Evolutionary conservation across 2,888 invertebrate species (phyloP).

Genomic region (Tuberolachnus salignus): DNA sequence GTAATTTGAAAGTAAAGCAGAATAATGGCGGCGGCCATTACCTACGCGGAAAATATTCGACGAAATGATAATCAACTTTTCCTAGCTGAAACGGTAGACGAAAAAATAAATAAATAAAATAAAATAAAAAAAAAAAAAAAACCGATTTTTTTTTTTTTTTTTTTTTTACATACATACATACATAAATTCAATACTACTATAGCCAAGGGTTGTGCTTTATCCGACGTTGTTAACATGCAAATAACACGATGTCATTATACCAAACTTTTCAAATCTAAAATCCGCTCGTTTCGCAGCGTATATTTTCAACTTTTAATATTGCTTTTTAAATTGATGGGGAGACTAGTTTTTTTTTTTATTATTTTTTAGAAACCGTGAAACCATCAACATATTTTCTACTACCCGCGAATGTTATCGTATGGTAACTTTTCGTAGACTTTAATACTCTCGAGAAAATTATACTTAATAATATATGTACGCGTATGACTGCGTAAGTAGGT

Average conservation of each 20-base stretch:
- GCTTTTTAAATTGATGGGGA: conserved; percentile 14
- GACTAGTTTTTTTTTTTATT: too few relatives aligned
- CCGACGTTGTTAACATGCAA: conserved; percentile 18
- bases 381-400: not conserved
- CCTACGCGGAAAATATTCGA: too few relatives aligned
- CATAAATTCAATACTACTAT: conserved; percentile 12
- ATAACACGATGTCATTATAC: conserved; percentile 17
- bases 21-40: too few relatives aligned
- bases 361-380: not conserved
- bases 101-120: not conserved
- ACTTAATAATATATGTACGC: not conserved
- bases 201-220: not conserved
- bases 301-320: conserved; percentile 17
- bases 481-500: too few relatives aligned
- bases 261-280: conserved; percentile 32
- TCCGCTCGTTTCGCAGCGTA: not conserved
- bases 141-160: too few relatives aligned
- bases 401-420: not conserved
- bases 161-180: not conserved
- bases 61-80: conserved; percentile 5
- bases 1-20: too few relatives aligned
- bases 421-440: not conserved
- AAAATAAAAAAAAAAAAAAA: too few relatives aligned
- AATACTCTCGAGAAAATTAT: not conserved
- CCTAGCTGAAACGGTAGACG: not conserved